Evolutionary conservation across 2,888 invertebrate genomes (phyloP).

Genomic region (Laothoe populi): DNA sequence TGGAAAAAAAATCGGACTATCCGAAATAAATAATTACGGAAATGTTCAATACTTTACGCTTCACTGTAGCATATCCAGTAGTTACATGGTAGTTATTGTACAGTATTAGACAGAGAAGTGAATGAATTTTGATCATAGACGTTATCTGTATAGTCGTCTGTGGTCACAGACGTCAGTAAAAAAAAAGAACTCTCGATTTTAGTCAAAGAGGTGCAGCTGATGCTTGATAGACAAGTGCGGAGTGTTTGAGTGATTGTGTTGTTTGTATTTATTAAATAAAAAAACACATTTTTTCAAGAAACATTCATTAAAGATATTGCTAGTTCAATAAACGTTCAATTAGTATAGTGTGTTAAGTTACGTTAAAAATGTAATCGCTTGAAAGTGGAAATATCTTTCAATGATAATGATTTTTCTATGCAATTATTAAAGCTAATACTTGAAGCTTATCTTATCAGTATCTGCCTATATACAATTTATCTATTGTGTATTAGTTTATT

Average conservation of each 20-base stretch:
- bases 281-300: not conserved
- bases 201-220: conserved; percentile 4
- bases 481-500: conserved; percentile 35
- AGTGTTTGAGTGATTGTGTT: conserved; percentile 6
- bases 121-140: no score
- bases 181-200: no score
- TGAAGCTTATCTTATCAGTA: conserved; percentile 51
- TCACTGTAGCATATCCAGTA: no score
- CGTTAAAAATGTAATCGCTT: conserved; percentile 7
- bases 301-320: no score
- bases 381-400: not conserved
- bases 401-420: conserved; percentile 20
- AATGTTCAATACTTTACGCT: no score
- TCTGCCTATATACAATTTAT: conserved; percentile 40
- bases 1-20: no score
- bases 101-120: no score
- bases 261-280: conserved; percentile 5
- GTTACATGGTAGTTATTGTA: no score
- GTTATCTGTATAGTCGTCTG: no score
- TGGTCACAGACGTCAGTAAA: no score
- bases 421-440: conserved; percentile 32
- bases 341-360: not conserved
- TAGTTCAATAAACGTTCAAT: not conserved
- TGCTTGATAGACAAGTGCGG: not conserved
- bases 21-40: no score